Evolutionary conservation across 2,888 invertebrate genomes (phyloP).

Genomic region (Cephonodes hylas): DNA sequence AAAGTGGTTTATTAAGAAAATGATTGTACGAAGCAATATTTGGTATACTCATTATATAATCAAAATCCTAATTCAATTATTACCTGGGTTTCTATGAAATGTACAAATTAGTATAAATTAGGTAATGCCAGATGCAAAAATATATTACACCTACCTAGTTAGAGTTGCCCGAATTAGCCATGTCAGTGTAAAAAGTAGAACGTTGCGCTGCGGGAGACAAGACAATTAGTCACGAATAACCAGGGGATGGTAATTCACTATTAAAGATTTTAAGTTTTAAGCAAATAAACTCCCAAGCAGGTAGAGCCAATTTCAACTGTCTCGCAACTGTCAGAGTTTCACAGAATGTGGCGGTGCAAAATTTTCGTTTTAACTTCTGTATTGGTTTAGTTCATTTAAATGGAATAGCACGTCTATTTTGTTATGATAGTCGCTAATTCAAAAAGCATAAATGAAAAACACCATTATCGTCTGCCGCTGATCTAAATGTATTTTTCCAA

Average conservation of each 20-base stretch:
- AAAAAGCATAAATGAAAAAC: too few species aligned
- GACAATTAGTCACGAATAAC: neutral
- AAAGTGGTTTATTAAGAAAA: neutral
- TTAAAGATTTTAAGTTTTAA: neutral
- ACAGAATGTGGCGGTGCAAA: neutral
- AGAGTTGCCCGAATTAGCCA: neutral
- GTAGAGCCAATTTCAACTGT: neutral
- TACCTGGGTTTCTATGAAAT: neutral
- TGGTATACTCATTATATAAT: neutral
- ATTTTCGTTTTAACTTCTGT: neutral
- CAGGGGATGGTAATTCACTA: neutral
- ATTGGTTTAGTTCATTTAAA: neutral
- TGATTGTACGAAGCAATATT: neutral
- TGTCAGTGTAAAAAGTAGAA: neutral
- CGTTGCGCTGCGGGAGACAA: neutral
- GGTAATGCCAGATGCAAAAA: neutral
- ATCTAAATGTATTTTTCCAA: too few species aligned
- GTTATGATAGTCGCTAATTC: too few species aligned
- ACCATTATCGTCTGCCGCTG: too few species aligned
- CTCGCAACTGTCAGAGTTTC: neutral
- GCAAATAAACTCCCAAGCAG: neutral
- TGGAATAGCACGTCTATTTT: neutral
- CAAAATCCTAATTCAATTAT: neutral
- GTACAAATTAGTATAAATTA: neutral
- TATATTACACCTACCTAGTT: neutral